phyloP scores from a whole-genome alignment of 2,888 invertebrate species.

The Phyllotreta striolata region DNA sequence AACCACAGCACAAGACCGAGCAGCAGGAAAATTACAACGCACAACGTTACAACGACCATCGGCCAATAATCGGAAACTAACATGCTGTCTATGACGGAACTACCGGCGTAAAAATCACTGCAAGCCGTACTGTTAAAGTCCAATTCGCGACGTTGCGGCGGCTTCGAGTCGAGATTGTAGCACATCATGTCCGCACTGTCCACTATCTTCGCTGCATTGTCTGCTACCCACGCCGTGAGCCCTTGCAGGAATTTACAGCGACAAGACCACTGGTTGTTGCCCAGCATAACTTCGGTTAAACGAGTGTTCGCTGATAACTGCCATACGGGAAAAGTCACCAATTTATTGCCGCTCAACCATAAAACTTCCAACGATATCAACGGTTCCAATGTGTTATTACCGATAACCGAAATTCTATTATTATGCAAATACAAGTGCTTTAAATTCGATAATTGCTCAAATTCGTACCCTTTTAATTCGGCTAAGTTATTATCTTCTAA shows the following conservation, averaged over 20 bases:
- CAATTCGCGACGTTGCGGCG: constrained; percentile 79
- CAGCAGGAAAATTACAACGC: constrained; percentile 78
- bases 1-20: constrained; percentile 80
- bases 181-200: constrained; percentile 84
- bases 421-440: constrained; percentile 87
- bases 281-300: constrained; percentile 78
- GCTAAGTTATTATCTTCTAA: constrained; percentile 85
- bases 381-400: constrained; percentile 80
- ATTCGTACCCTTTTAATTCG: constrained; percentile 83
- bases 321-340: constrained; percentile 83
- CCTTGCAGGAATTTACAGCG: constrained; percentile 89
- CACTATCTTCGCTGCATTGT: constrained; percentile 80
- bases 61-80: constrained; percentile 86
- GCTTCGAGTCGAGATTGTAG: constrained; percentile 77
- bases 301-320: constrained; percentile 73
- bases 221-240: constrained; percentile 81
- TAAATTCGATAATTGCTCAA: constrained; percentile 80
- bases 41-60: constrained; percentile 81
- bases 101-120: constrained; percentile 86
- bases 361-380: constrained; percentile 81
- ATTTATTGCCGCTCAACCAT: constrained; percentile 83
- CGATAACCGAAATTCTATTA: constrained; percentile 80
- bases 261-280: constrained; percentile 89
- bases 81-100: constrained; percentile 83
- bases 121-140: constrained; percentile 87